Conservation (phyloP, 2,113 vertebrate species). For the Lepus americanus region DNA sequence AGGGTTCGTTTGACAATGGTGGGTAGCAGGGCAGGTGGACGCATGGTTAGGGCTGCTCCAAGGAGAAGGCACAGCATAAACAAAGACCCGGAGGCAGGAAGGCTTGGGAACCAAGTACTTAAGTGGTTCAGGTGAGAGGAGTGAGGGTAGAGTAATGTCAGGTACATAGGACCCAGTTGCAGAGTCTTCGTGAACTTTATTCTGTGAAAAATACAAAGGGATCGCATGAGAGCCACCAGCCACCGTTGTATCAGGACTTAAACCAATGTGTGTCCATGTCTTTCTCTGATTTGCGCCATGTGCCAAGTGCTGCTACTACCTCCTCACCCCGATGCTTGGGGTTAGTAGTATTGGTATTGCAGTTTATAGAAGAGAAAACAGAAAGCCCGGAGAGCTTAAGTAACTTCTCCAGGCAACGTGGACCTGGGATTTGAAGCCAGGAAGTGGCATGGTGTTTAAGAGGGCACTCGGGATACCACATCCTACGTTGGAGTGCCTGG, state of each 20-base stretch:
- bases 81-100: neutral
- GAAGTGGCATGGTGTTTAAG: neutral
- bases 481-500: too few relatives aligned
- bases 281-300: neutral
- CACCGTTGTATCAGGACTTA: neutral
- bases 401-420: neutral
- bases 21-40: neutral
- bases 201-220: constrained; percentile 24
- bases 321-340: neutral
- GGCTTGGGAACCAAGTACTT: neutral
- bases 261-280: too few relatives aligned
- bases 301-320: neutral
- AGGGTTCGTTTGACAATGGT: neutral
- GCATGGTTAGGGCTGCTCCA: neutral
- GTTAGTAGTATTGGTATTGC: neutral
- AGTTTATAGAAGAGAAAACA: constrained; percentile 3
- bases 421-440: neutral
- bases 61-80: neutral
- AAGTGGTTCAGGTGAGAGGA: neutral
- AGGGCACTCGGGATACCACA: too few relatives aligned
- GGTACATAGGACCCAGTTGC: neutral
- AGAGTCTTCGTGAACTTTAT: neutral
- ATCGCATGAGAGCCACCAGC: neutral
- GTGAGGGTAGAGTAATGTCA: accelerated
- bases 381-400: constrained; percentile 17